Percentiles rank a stretch among this genome's conserved stretches.
Evolutionary conservation across 1,140 invertebrate species (phyloP).

Genomic region (Temnothorax curvispinosus): DNA sequence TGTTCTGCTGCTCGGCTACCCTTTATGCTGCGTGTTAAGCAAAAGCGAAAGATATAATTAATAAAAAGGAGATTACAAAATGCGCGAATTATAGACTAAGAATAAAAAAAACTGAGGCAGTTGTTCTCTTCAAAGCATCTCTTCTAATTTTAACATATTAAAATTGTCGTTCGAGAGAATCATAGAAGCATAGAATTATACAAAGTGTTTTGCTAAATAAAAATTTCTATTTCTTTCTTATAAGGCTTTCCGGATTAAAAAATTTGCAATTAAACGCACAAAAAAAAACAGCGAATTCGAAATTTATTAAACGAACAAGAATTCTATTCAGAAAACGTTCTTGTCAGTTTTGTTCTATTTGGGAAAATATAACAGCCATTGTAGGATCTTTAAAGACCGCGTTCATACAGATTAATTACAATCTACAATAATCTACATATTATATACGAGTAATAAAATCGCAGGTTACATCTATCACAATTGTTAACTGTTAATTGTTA

Average conservation of each 20-base stretch:
- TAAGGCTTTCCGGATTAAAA: not conserved
- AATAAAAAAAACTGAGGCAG: slow-evolving; percentile 63
- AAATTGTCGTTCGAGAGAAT: not conserved
- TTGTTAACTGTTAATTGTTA: slow-evolving; percentile 19
- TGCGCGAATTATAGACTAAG: slow-evolving; percentile 58
- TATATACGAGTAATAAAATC: slow-evolving; percentile 7
- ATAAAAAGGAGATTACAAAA: slow-evolving; percentile 75
- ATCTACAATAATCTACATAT: slow-evolving; percentile 17
- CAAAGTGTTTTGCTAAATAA: not conserved
- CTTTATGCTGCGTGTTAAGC: slow-evolving; percentile 85
- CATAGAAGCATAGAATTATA: slow-evolving; percentile 17
- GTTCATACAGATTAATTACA: slow-evolving; percentile 8
- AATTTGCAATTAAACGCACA: not conserved
- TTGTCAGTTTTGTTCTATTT: slow-evolving; percentile 1
- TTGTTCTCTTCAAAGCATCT: slow-evolving; percentile 46
- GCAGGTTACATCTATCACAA: not conserved
- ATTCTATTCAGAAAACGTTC: not conserved
- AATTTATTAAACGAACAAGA: not conserved
- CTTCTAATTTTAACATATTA: slow-evolving; percentile 2
- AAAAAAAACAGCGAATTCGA: not conserved
- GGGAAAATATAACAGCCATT: not conserved
- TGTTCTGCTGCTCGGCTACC: slow-evolving; percentile 82
- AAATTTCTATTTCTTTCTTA: not conserved
- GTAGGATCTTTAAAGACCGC: not conserved
- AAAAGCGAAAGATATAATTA: slow-evolving; percentile 85